phyloP scores from a whole-genome alignment of 2,113 vertebrate species.

The Gallinago media region DNA sequence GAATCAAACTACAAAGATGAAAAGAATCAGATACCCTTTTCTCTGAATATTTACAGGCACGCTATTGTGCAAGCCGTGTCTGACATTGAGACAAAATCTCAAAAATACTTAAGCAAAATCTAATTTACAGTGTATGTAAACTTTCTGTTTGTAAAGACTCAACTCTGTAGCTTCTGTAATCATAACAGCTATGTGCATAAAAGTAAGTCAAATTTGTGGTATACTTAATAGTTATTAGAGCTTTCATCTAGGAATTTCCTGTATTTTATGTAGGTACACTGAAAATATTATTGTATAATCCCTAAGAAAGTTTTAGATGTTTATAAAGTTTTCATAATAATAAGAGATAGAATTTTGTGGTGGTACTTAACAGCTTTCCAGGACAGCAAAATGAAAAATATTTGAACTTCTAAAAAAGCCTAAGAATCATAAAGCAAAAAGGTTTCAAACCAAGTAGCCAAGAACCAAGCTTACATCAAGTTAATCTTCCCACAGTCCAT shows the following conservation, averaged over 20 bases:
- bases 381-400: not conserved
- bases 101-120: not conserved
- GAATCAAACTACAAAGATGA: not conserved
- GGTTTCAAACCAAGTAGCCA: not conserved
- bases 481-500: not conserved
- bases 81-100: not conserved
- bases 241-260: not conserved
- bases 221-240: not conserved
- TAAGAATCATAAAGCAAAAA: not conserved
- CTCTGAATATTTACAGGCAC: not conserved
- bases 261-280: not conserved
- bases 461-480: not conserved
- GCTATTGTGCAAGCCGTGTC: not conserved
- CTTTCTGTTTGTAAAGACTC: not conserved
- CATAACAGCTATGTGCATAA: not conserved
- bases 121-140: not conserved
- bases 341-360: not conserved
- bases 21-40: not conserved
- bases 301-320: not conserved
- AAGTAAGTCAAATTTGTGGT: accelerated
- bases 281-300: not conserved
- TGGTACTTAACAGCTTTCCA: not conserved
- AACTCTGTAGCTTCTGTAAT: not conserved
- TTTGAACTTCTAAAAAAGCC: not conserved
- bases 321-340: not conserved